Evolutionary conservation across 2,797 vertebrate genomes (phyloP).

Genomic region (Falco cherrug): DNA sequence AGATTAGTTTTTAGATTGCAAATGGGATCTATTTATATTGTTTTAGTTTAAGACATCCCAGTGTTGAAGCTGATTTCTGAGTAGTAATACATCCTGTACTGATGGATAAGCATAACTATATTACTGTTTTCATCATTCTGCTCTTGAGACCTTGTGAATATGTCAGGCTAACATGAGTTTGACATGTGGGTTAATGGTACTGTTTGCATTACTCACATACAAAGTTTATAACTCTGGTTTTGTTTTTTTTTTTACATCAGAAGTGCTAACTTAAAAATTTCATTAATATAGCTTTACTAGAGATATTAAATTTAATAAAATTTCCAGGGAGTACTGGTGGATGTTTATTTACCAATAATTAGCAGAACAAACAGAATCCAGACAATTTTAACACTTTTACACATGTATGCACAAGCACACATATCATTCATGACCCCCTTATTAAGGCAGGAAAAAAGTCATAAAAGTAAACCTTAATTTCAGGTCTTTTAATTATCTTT

Average conservation of each 20-base stretch:
- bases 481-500: background rate
- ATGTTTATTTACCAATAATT: background rate
- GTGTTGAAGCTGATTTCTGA: background rate
- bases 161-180: background rate
- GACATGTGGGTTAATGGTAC: background rate
- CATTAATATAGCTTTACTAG: background rate
- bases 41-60: background rate
- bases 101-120: background rate
- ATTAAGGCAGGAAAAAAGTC: background rate
- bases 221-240: background rate
- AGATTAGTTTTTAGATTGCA: background rate
- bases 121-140: background rate
- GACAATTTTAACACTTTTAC: background rate
- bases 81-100: background rate
- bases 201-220: background rate
- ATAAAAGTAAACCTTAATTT: background rate
- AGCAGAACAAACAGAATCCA: background rate
- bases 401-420: background rate
- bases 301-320: background rate
- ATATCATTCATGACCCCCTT: background rate
- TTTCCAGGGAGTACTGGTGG: background rate
- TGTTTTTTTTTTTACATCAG: background rate
- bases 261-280: background rate
- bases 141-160: background rate
- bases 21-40: background rate